phyloP scores from a whole-genome alignment of 1,140 invertebrate genomes.

The Trichoplusia ni region DNA sequence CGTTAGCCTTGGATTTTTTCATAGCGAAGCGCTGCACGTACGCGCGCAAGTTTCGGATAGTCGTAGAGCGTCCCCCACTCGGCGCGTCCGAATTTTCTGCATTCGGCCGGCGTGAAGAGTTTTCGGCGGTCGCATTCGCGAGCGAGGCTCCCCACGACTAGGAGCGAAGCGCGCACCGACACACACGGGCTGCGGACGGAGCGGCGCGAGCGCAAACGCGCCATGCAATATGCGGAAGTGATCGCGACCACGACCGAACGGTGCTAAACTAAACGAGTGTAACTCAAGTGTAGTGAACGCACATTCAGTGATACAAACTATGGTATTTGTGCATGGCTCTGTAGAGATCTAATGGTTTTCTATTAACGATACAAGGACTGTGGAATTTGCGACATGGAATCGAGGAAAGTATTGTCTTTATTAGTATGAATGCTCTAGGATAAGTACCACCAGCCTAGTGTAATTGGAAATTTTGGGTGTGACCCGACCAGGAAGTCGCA shows the following conservation, averaged over 20 bases:
- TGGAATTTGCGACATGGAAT: conserved; percentile 73
- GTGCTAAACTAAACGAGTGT: conserved; percentile 63
- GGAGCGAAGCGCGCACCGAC: conserved; percentile 60
- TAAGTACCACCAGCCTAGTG: neutral
- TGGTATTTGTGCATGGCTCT: conserved; percentile 72
- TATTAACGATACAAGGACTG: conserved; percentile 68
- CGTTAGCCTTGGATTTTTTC: conserved; percentile 80
- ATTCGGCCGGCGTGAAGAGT: conserved; percentile 73
- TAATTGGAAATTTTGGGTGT: conserved; percentile 17
- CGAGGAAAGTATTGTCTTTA: conserved; percentile 77
- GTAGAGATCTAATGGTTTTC: conserved; percentile 67
- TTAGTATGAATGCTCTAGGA: conserved; percentile 10
- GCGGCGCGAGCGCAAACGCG: conserved; percentile 54
- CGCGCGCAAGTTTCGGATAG: conserved; percentile 78
- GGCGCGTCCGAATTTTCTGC: conserved; percentile 79
- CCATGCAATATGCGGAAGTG: conserved; percentile 77
- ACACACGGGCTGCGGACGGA: conserved; percentile 42
- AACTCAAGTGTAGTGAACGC: conserved; percentile 70
- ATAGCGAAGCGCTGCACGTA: conserved; percentile 79
- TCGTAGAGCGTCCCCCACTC: conserved; percentile 80
- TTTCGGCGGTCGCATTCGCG: conserved; percentile 80
- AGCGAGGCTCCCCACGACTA: conserved; percentile 70
- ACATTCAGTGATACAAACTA: conserved; percentile 75
- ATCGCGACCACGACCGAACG: conserved; percentile 56
- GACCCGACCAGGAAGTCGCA: conserved; percentile 41